Evolutionary conservation across 1,140 invertebrate genomes (phyloP), one percentile per base, ranked within the genome.

Genomic region (Monomorium pharaonis): DNA sequence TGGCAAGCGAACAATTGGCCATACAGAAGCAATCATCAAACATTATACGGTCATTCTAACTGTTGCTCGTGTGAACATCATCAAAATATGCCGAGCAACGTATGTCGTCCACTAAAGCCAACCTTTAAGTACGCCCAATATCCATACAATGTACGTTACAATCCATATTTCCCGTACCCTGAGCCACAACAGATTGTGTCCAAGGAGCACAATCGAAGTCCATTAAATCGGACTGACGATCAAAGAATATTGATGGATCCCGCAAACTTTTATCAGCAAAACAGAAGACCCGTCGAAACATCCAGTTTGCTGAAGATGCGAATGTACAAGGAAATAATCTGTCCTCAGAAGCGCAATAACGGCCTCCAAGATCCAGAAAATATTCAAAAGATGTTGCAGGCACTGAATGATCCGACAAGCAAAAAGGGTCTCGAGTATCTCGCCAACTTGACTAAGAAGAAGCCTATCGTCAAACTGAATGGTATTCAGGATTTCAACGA

Each of bases 341-440:
- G 83, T 9, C 85, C 88, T 6, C 90, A 92, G 44, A 91, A 87
- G 24, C 85, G 90, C 16, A 94, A 94, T 62, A 94, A 94, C 76
- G 94, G 94, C 7, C 54, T 94, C 27, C 94, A 94, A 60, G 92
- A 94, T 54, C 83, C 80, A 0, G 69, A 90, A 16, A 84, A 75
- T 2, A 51, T 92, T 47, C 78, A 84, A 24, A 86, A 87, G 69
- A 60, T 85, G 0, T 18, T 93, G 37, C 80, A 91, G 18, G 21
- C 58, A 3, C 12, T 92, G 10, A 86, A 86, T 6, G 65, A 89
- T 44, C 58, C 81, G 5, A 54, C 65, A 21, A 86, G 77, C 3
- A 85, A 47, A 0, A 88, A 76, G 18, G 86, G 87, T 0, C 49
- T 90, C 24, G 89, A 92, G 30, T 91, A 92, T 21, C 33, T 92